Conservation (phyloP, 2,888 invertebrate genomes). For the Brachyopa scutellaris region DNA sequence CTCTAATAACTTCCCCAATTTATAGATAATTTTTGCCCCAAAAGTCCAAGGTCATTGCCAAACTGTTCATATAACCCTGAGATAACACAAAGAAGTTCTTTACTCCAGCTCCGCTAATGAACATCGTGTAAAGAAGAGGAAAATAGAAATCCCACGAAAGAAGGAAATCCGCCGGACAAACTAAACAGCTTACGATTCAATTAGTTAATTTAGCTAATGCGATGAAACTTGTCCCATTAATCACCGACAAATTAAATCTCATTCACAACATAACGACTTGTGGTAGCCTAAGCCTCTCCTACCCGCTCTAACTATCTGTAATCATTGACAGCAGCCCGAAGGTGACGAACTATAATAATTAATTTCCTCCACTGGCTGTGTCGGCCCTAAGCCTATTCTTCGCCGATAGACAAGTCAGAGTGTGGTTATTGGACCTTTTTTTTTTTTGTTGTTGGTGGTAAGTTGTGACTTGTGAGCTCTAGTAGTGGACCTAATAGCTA, state of each 20-base stretch:
- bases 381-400: constrained; percentile 3
- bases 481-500: too few relatives aligned
- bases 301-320: neutral
- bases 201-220: constrained; percentile 64
- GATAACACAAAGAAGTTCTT: too few relatives aligned
- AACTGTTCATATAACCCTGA: too few relatives aligned
- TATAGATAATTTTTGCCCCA: too few relatives aligned
- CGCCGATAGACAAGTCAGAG: neutral
- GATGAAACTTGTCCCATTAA: constrained; percentile 52
- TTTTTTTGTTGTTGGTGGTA: neutral
- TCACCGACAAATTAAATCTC: constrained; percentile 62
- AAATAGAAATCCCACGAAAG: constrained; percentile 25
- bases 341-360: constrained; percentile 23
- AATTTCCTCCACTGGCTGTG: neutral
- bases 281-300: constrained; percentile 8
- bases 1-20: too few relatives aligned
- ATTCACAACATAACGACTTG: constrained; percentile 37
- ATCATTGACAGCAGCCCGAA: constrained; percentile 31
- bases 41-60: too few relatives aligned
- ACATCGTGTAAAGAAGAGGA: too few relatives aligned
- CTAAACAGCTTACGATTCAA: constrained; percentile 45
- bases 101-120: neutral
- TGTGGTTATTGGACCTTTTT: neutral
- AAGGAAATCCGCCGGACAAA: constrained; percentile 7
- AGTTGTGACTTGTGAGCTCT: constrained; percentile 6